Evolutionary conservation across 2,113 vertebrate species (phyloP), one percentile per base, ranked within the genome.

Genomic region (Phalacrocorax carbo): DNA sequence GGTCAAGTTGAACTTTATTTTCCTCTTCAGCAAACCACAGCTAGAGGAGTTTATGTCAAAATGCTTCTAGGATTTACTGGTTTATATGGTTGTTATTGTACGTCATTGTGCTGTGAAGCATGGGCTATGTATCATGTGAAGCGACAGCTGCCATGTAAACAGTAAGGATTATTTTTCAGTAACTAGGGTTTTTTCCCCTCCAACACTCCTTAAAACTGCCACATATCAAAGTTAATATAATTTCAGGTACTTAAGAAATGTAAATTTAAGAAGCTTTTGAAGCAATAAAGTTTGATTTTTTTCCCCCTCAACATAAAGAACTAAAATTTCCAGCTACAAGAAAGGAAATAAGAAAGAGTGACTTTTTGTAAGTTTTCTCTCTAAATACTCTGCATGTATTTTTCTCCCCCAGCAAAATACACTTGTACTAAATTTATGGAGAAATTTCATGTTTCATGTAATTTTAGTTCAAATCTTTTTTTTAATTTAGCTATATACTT

Each of bases 371-470:
- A 38, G 3, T 46, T 82, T 79, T 71, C 40, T 5, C 7, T 69
- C 15, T 68, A 71, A 58, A 52, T 42, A 40, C 4, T 62, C 22
- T 55, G 13, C 14, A 27, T 8, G 2, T 5, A 22, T 27, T 48
- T 34, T 44, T 15, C 2, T 1, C 7, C 4, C 11, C 3, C 20
- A 8, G 4, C 6, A 77, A 71, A 51, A 34, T 10, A 30, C 7
- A 27, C 9, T 64, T 51, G 30, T 77, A 38, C 3, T 51, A 61
- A 55, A 32, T 13, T 12, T n/a, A 38, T 29, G 2, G 11, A 49
- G 4, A 88, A 75, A 51, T 7, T 46, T 75, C 23, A 34, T 64
- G 2, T 68, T 78, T 75, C 9, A 49, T 8, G 22, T 38, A 5
- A 71, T 52, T 51, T 62, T 55, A 27, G 3, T 51, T 72, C 5